phyloP scores from a whole-genome alignment of 2,797 vertebrate genomes.

The Cottoperca gobio region DNA sequence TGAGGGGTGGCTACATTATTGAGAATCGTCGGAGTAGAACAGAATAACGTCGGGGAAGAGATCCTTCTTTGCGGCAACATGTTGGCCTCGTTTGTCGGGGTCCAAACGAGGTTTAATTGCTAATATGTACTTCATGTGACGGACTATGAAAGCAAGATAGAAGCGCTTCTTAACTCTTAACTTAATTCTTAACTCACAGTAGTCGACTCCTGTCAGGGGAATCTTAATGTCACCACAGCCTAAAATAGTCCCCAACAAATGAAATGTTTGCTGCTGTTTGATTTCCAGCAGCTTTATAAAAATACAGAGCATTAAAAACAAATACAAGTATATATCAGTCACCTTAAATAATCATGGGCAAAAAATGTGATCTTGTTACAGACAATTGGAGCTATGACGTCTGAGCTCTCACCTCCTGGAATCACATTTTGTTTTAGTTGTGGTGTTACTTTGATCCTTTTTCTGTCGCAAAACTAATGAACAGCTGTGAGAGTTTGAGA shows the following conservation, averaged over 20 bases:
- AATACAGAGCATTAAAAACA: too few species aligned
- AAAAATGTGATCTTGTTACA: background rate
- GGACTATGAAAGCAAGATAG: background rate
- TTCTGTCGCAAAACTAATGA: slow-evolving; percentile 13
- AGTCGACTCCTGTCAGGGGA: background rate
- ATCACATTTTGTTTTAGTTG: slow-evolving; percentile 11
- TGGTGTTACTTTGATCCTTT: slow-evolving; percentile 10
- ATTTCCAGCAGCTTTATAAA: too few species aligned
- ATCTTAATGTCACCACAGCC: too few species aligned
- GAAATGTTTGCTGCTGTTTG: too few species aligned
- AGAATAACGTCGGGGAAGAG: background rate
- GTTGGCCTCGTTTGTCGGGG: background rate
- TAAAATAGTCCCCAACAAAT: too few species aligned
- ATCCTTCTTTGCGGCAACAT: background rate
- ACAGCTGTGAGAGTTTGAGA: slow-evolving; percentile 9
- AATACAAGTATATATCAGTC: too few species aligned
- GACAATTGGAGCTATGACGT: slow-evolving; percentile 11
- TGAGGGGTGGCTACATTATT: slow-evolving; percentile 46
- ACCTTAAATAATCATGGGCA: too few species aligned
- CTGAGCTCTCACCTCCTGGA: slow-evolving; percentile 22
- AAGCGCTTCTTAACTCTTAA: background rate
- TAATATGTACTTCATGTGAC: background rate
- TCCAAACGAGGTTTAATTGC: background rate
- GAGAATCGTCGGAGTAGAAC: slow-evolving; percentile 30
- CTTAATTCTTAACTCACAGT: background rate